Evolutionary conservation across 2,888 invertebrate genomes (phyloP).

Genomic region (Isoperla grammatica): DNA sequence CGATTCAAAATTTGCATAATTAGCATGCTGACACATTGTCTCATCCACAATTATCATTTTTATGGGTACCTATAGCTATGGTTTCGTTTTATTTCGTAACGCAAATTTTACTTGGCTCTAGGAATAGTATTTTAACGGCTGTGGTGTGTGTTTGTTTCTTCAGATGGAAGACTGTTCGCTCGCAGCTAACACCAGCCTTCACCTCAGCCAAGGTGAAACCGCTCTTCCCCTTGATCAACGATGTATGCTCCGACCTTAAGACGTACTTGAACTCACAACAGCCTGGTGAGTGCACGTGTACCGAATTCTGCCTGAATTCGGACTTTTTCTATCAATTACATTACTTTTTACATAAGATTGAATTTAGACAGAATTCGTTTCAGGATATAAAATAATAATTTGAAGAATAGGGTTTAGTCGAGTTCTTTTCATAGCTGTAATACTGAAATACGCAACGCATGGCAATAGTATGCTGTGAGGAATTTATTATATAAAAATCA

Average conservation of each 20-base stretch:
- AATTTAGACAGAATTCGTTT: not conserved
- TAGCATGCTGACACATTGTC: too few species aligned
- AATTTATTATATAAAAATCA: too few species aligned
- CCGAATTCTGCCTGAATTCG: too few species aligned
- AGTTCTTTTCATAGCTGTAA: not conserved
- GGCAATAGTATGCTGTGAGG: too few species aligned
- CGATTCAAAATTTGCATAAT: too few species aligned
- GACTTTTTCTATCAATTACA: too few species aligned
- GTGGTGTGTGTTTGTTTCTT: not conserved
- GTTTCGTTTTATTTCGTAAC: too few species aligned
- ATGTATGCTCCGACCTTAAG: slow-evolving; percentile 12
- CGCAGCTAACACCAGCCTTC: slow-evolving; percentile 20
- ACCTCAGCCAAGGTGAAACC: slow-evolving; percentile 23
- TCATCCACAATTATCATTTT: too few species aligned
- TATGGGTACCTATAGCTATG: too few species aligned
- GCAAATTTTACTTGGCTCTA: too few species aligned
- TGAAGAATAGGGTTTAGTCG: not conserved
- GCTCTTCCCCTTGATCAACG: slow-evolving; percentile 17
- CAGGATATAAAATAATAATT: not conserved
- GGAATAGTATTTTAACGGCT: too few species aligned
- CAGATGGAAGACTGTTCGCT: slow-evolving; percentile 24
- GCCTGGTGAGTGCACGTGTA: slow-evolving; percentile 4
- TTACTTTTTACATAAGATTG: not conserved
- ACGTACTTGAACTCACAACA: not conserved
- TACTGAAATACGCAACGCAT: too few species aligned